Evolutionary conservation across 2,888 invertebrate genomes (phyloP).

Genomic region (Habrosyne pyritoides): DNA sequence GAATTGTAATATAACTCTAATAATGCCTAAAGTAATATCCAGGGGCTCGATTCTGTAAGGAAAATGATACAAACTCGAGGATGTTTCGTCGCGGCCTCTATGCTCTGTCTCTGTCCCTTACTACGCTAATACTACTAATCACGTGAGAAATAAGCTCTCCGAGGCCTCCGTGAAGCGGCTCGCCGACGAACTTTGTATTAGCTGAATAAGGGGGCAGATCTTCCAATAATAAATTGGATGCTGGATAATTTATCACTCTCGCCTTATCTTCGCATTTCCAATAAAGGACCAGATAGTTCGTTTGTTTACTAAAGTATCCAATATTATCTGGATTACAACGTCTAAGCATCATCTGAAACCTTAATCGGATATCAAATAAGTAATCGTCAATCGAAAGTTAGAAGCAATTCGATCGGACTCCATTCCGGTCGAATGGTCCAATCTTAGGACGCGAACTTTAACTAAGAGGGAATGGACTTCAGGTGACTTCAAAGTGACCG

Average conservation of each 20-base stretch:
- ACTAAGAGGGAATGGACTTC: slow-evolving; percentile 11
- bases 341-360: neutral
- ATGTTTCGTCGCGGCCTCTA: no score
- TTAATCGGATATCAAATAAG: neutral
- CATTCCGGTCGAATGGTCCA: neutral
- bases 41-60: no score
- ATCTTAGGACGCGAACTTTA: neutral
- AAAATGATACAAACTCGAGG: no score
- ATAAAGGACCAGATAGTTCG: neutral
- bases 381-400: slow-evolving; percentile 10
- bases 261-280: neutral
- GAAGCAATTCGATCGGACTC: neutral
- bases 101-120: no score
- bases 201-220: no score
- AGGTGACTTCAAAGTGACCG: slow-evolving; percentile 36
- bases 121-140: no score
- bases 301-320: neutral
- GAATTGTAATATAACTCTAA: neutral
- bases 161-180: no score
- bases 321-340: neutral
- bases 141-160: no score
- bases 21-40: neutral
- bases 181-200: no score
- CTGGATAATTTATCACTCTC: neutral
- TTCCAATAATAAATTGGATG: neutral